Base-by-base conservation (phyloP, 2,797 vertebrate species). In the Neosilurus hyrtlii region DNA sequence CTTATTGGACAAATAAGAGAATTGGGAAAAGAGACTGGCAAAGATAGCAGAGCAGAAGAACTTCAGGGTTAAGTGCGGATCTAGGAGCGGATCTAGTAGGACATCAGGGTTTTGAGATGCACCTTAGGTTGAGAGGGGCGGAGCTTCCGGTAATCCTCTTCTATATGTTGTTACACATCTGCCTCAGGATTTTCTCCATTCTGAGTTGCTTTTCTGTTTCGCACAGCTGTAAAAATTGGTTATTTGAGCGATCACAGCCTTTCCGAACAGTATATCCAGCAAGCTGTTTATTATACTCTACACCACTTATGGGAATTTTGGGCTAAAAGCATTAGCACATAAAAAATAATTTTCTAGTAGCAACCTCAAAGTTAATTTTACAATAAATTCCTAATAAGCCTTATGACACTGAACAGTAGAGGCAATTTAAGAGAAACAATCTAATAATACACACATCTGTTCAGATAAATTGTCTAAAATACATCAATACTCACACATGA, bases 401-500 rank as follows among this genome's bases (percentile, higher is more conserved):
- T 52, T 52, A 72, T 52, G 3, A n/a, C 9, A 52, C 49, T 26
- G 70, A 52, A 24, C 24, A 14, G 49, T 8, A 51, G 22, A 72
- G 68, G 49, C n/a, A 14, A 14, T 72, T 4, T 16, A 72, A 73
- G 18, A 26, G 43, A 43, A 11, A 35, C 16, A 30, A 1, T 74
- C 89, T 88, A 91, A 92, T 94, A 92, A 92, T 91, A 89, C 90
- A 92, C 90, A 91, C 90, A 91, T 92, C 91, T 93, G 91, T 91
- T 91, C 88, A 90, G 89, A 92, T 91, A 93, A 93, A 92, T 92
- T 92, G 91, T 93, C 89, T 35, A 89, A 84, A 54, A 73, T 71
- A 73, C 75, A 61, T 73, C 24, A 61, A 35, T 9, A 57, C n/a
- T 57, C 14, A n/a, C 26, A 75, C 18, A 61, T 1, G 49, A 2